phyloP scores from a whole-genome alignment of 2,888 invertebrate species.

The Serripes groenlandicus region DNA sequence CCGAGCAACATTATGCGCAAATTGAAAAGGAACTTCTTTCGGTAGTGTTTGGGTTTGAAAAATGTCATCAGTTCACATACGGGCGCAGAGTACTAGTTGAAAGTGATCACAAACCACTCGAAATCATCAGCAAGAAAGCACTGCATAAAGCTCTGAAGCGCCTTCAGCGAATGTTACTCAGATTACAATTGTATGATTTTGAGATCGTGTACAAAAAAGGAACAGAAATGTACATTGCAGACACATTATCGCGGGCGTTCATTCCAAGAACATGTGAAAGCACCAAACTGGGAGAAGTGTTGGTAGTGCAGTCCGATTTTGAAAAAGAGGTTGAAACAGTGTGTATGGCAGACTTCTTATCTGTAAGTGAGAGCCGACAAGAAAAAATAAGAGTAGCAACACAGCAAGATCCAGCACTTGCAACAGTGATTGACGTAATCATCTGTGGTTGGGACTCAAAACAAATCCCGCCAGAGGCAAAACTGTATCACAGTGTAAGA shows the following conservation, averaged over 20 bases:
- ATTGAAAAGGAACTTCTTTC: conserved; percentile 72
- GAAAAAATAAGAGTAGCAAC: conserved; percentile 30
- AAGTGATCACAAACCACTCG: conserved; percentile 68
- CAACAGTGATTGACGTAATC: conserved; percentile 31
- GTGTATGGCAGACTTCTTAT: conserved; percentile 15
- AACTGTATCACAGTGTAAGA: conserved; percentile 52
- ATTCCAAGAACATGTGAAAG: neutral
- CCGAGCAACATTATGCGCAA: conserved; percentile 66
- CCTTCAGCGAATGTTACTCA: conserved; percentile 70
- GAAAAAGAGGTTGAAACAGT: conserved; percentile 7
- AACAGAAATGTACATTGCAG: conserved; percentile 59
- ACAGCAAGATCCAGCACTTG: conserved; percentile 43
- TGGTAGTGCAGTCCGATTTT: conserved; percentile 16
- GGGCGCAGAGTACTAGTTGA: conserved; percentile 54
- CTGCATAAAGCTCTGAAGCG: conserved; percentile 54
- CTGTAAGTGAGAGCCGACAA: conserved; percentile 8
- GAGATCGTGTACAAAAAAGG: conserved; percentile 55
- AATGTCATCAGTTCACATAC: conserved; percentile 65
- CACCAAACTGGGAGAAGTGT: conserved; percentile 1
- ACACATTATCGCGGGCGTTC: conserved; percentile 57
- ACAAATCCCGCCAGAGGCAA: conserved; percentile 34
- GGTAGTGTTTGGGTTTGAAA: conserved; percentile 60
- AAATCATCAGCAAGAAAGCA: conserved; percentile 60
- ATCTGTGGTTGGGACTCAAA: conserved; percentile 53
- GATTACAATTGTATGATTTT: conserved; percentile 61